A percentile compares a stretch with the other conserved stretches of the same genome.
These are phyloP conservation scores for Petromus typicus DNA, from an alignment of 2,113 vertebrate genomes.

Conservation along the genomic window DNA sequence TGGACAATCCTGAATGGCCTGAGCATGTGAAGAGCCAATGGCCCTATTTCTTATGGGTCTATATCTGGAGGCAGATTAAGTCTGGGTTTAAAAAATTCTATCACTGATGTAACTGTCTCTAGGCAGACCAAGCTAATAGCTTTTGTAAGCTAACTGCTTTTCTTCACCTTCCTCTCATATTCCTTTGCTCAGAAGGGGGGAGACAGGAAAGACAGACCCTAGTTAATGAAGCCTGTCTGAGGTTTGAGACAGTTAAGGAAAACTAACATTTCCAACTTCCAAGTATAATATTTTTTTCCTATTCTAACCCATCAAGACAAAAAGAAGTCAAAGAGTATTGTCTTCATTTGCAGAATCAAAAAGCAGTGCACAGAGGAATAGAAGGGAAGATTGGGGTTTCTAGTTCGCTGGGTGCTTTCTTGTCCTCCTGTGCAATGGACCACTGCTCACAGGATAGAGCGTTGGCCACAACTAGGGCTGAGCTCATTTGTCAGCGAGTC, in stretches of 20 bases:
- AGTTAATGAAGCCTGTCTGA: neutral
- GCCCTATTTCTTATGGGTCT: neutral
- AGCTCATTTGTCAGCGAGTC: neutral
- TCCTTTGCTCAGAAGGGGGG: neutral
- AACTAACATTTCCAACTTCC: neutral
- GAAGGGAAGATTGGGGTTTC: neutral
- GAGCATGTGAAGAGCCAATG: neutral
- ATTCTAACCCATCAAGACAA: neutral
- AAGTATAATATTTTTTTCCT: neutral
- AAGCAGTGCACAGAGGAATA: neutral
- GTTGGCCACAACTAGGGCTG: neutral
- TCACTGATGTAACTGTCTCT: neutral
- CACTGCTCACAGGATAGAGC: neutral
- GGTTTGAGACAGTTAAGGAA: neutral
- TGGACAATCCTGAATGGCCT: neutral
- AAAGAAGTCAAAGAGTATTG: neutral
- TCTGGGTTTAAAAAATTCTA: neutral
- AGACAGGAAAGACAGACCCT: neutral
- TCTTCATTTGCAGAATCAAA: neutral
- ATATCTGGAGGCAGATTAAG: neutral
- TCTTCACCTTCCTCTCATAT: neutral
- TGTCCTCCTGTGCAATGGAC: neutral
- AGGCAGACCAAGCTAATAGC: neutral
- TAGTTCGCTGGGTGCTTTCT: neutral
- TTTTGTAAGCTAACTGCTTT: neutral